Evolutionary conservation across 2,888 invertebrate species (phyloP), one percentile per base, ranked within the genome.

Genomic region (Panzeria rudis): DNA sequence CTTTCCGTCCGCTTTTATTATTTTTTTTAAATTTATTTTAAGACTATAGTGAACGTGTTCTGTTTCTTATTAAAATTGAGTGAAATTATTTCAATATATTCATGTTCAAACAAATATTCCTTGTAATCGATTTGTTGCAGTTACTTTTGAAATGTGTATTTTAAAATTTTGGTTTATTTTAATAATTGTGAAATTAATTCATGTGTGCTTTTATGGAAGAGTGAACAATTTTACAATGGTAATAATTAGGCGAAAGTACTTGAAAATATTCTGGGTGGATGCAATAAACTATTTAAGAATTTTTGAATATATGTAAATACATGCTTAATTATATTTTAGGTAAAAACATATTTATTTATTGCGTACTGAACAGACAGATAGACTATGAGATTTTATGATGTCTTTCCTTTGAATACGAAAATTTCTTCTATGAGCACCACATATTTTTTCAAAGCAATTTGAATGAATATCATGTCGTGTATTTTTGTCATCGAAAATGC

Each of bases 171-270:
- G 4, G 3, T 25, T 0, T 52, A 6, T 25, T 25, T 1, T 6
- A 29, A n/a, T 15, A 4, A 52, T 41, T 76, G 52, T 50, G 6
- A 29, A 64, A 41, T 41, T 64, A 44, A 44, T 25, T 64, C 75
- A 64, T 64, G 54, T 54, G 32, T 66, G 54, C 32, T 54, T 32
- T 76, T 66, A 76, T 32, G 44, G 13, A 32, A 32, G 54, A 76
- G n/a, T 76, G 54, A 29, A 56, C 66, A 76, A 32, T 44, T 32
- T 20, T 20, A 20, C 17, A 64, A 52, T 29, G 15, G 15, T 5
- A 68, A 47, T 29, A 9, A 11, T 23, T 17, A 11, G 15, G 11
- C 7, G 25, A n/a, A 68, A 50, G 11, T 9, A 25, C n/a, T 2
- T 20, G 17, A 0, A 50, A 50, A 47, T 32, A 32, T 29, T 20